Conservation (phyloP, 2,888 invertebrate species). For the Cheilosia vernalis region DNA sequence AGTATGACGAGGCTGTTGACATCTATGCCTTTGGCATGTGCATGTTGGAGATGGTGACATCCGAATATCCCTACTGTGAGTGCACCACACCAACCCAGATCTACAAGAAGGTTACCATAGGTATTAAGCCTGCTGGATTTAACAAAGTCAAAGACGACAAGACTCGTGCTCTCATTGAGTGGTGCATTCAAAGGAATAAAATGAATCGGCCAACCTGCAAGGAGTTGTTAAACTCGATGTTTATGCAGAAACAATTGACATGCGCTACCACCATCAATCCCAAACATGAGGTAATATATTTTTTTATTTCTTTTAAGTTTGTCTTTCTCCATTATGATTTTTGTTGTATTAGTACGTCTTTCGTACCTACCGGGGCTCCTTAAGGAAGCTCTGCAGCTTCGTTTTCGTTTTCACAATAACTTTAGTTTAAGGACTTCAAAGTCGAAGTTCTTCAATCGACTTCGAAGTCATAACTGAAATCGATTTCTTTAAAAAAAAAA, state of each 20-base stretch:
- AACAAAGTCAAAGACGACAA: conserved; percentile 97
- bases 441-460: no score
- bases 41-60: conserved; percentile 99
- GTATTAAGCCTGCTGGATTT: conserved; percentile 97
- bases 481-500: no score
- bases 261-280: neutral
- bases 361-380: no score
- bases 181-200: conserved; percentile 94
- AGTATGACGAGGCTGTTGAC: conserved; percentile 99
- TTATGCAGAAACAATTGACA: conserved; percentile 80
- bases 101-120: conserved; percentile 98
- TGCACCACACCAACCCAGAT: conserved; percentile 99
- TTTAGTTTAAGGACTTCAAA: no score
- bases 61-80: conserved; percentile 99
- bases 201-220: conserved; percentile 96
- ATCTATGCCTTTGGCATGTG: conserved; percentile 99
- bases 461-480: no score
- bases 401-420: no score
- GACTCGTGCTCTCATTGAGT: conserved; percentile 97
- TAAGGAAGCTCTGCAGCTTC: no score
- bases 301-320: no score
- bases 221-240: conserved; percentile 96
- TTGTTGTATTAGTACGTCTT: no score
- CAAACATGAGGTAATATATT: no score
- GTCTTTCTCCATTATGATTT: no score